These are phyloP conservation scores for Argya squamiceps DNA, from an alignment of 2,797 vertebrate genomes.

Conservation along the genomic window DNA sequence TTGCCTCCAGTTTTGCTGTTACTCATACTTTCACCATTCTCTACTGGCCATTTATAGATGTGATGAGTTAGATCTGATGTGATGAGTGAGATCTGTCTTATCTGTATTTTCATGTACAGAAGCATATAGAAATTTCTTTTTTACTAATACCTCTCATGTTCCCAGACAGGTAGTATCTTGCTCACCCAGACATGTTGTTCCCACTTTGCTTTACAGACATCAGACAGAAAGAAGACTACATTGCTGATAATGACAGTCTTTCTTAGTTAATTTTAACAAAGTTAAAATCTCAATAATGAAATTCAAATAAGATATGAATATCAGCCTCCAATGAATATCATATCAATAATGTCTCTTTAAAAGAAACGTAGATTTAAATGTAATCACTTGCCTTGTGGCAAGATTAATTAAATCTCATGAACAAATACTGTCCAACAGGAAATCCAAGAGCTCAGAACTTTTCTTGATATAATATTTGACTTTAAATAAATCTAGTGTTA, in stretches of 20 bases:
- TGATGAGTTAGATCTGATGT: not conserved
- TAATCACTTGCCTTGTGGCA: not conserved
- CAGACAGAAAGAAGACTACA: not conserved
- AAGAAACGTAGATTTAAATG: not conserved
- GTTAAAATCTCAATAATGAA: not conserved
- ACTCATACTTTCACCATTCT: not conserved
- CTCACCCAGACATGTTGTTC: not conserved
- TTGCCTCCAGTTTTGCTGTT: not conserved
- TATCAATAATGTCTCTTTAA: not conserved
- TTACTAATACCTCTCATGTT: not conserved
- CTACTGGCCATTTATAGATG: not conserved
- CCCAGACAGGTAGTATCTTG: not conserved
- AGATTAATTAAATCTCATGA: not conserved
- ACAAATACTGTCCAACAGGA: not conserved
- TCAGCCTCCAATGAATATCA: not conserved
- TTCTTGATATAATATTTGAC: not conserved
- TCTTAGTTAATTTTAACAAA: not conserved
- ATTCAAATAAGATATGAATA: not conserved
- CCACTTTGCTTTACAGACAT: not conserved
- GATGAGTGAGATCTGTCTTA: not conserved
- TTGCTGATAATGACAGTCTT: not conserved
- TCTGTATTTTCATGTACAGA: not conserved
- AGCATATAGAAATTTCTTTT: not conserved
- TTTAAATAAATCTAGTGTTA: not conserved
- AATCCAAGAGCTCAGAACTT: not conserved